Evolutionary conservation across 2,113 vertebrate genomes (phyloP), one percentile per base, ranked within the genome.

Genomic region (Thryonomys swinderianus): DNA sequence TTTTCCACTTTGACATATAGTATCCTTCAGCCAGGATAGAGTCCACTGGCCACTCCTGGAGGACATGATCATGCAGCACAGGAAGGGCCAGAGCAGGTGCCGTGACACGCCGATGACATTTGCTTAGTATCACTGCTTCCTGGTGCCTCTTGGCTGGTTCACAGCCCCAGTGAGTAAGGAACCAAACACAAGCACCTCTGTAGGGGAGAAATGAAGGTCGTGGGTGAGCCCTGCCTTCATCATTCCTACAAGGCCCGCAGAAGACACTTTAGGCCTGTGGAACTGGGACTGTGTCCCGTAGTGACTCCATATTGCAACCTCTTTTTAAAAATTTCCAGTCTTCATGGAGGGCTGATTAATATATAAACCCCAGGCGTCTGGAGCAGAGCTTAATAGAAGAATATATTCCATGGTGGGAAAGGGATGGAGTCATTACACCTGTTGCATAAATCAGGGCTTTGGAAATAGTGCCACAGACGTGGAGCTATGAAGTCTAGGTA

Each of bases 111-210:
- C 89, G 94, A 90, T 92, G 94, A 62, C 78, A 82, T 83, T 91
- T 87, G 95, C 64, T 57, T 40, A 3, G 48, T 59, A 61, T 53
- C 5, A 0, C 78, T 55, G n/a, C 92, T 62, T 90, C 81, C 1
- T 0, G 48, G 87, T 42, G 55, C 53, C 94, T 90, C 48, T 85
- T 95, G 88, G 90, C 78, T 79, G 88, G 42, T 83, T 92, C 85
- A 34, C 71, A 90, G 95, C 85, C 34, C 71, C 92, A 82, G 61
- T 83, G 92, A 95, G 83, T 93, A 96, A 96, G 85, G 90, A 96
- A 96, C 88, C 82, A 76, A 95, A 90, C 73, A 92, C 69, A 32
- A 2, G 71, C 57, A 81, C 78, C 32, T 34, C 48, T 40, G 27
- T 66, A 71, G 45, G 16, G 78, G 64, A 92, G 82, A 88, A 88